Base-by-base conservation (phyloP, 1,140 invertebrate species). In the Sitobion miscanthi region DNA sequence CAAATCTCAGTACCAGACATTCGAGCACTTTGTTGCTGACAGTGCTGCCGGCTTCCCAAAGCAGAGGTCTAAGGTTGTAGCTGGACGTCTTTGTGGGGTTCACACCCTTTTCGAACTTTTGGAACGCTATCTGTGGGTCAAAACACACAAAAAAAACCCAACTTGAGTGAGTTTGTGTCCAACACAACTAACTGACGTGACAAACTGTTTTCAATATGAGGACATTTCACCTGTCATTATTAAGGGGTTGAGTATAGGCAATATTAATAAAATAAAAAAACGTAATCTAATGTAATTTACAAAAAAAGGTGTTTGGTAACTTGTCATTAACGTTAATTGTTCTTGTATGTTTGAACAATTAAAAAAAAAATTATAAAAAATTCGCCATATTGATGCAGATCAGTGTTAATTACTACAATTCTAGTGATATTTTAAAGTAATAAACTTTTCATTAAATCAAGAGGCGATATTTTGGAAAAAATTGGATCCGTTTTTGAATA, bases 21-120 rank as follows among this genome's bases (percentile, higher is more conserved):
- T 97, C 97, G 89, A 97, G 95, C 93, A 97, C 97, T 96, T 97
- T 97, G 95, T 97, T 97, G 94, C 96, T 96, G 17, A 97, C 97
- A 8, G 96, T 96, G 91, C 96, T 96, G 92, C 97, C 97, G 47
- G 96, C 96, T 95, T 97, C 97, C 96, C 96, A 97, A 90, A 97
- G 95, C 92, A 97, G 95, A 45, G 96, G 95, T 94, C 97, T 95
- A 94, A 97, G 95, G 94, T 96, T 96, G 95, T 97, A 97, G 94
- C 96, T 96, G 85, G 96, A 96, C 1, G 96, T 96, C 95, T 96
- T 96, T 8, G 95, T 95, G 23, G 95, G 95, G 94, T 95, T 95
- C 93, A 96, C 96, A 93, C 95, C 95, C 94, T 96, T 95, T 94
- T 96, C 96, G 95, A 96, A 96, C 94, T 96, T 97, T 94, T 96